phyloP scores from a whole-genome alignment of 2,113 vertebrate species.

The Oryzias celebensis region DNA sequence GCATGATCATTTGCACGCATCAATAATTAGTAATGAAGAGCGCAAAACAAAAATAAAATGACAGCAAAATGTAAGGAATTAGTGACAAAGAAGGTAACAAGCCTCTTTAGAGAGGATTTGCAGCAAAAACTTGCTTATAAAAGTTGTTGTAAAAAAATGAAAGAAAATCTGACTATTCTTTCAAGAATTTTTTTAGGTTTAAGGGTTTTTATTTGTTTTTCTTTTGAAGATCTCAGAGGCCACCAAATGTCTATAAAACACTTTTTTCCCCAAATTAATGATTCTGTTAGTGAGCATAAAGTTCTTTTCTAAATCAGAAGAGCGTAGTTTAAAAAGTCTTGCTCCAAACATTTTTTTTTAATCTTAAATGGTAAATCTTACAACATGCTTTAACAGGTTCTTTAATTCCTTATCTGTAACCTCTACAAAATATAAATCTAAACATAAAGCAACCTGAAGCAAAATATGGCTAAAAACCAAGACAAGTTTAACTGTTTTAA shows the following conservation, averaged over 20 bases:
- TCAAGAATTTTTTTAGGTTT: conserved; percentile 29
- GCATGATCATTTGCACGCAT: conserved; percentile 57
- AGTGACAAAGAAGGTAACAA: conserved; percentile 48
- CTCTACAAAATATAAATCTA: too few species aligned
- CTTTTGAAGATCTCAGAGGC: conserved; percentile 24
- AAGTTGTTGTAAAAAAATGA: conserved; percentile 24
- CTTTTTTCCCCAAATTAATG: conserved; percentile 29
- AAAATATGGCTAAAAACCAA: too few species aligned
- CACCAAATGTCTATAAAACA: conserved; percentile 29
- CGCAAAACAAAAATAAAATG: conserved; percentile 67
- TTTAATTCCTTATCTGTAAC: too few species aligned
- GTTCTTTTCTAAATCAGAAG: too few species aligned
- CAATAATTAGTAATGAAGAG: conserved; percentile 66
- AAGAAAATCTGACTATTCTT: conserved; percentile 24
- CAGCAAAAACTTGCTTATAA: conserved; percentile 26
- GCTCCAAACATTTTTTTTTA: too few species aligned
- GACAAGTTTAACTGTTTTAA: too few species aligned
- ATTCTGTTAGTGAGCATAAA: background rate
- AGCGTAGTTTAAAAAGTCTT: too few species aligned
- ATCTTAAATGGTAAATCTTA: too few species aligned
- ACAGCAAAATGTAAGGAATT: conserved; percentile 45
- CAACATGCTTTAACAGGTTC: too few species aligned
- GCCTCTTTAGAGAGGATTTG: conserved; percentile 28
- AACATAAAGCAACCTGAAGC: too few species aligned
- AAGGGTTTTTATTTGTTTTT: conserved; percentile 1